Percentiles rank a stretch among this genome's conserved stretches.
Conservation (phyloP, 2,113 vertebrate genomes). For the Turdus rufiventris region DNA sequence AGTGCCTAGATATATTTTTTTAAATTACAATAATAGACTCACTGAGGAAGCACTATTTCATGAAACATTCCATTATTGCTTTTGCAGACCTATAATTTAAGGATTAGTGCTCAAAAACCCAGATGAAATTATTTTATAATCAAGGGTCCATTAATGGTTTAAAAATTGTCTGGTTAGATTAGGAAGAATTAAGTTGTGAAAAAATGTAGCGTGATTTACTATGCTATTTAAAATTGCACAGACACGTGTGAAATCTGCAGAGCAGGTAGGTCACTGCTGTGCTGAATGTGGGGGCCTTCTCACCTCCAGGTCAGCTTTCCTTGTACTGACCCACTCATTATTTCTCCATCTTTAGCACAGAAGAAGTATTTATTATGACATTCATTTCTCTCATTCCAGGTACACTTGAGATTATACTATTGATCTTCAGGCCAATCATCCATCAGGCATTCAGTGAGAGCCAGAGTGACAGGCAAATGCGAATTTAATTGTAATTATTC, state of each 20-base stretch:
- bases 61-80: neutral
- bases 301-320: neutral
- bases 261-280: neutral
- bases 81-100: conserved; percentile 49
- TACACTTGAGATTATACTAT: neutral
- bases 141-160: conserved; percentile 27
- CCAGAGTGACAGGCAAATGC: neutral
- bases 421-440: neutral
- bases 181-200: neutral
- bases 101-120: conserved; percentile 38
- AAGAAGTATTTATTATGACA: neutral
- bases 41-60: conserved; percentile 24
- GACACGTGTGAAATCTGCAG: neutral
- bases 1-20: conserved; percentile 1
- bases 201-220: neutral
- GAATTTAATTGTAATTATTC: neutral
- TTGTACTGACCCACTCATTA: neutral
- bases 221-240: neutral
- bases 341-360: neutral
- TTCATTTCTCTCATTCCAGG: neutral
- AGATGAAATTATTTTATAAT: conserved; percentile 50
- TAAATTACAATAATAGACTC: conserved; percentile 23
- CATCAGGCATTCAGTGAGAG: conserved; percentile 10
- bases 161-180: conserved; percentile 7
- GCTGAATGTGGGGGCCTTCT: neutral